Evolutionary conservation across 2,888 invertebrate species (phyloP), one percentile per base, ranked within the genome.

Genomic region (Trissolcus japonicus): DNA sequence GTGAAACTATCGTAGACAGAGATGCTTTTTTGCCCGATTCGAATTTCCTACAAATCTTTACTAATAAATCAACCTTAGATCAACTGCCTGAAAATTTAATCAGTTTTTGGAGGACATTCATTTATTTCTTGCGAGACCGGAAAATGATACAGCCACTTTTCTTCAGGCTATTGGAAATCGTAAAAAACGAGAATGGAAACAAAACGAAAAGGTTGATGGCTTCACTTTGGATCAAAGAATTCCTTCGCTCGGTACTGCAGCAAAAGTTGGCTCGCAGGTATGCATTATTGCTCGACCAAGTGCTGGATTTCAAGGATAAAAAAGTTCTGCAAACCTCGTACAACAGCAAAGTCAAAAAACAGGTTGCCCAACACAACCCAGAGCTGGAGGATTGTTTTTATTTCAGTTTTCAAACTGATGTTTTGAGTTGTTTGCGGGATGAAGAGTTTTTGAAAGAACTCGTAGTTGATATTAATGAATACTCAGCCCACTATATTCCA

Each of bases 201-300:
- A 78, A 81, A 7, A 81, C 86, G 16, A 91, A 85, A 83, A 85
- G 89, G 48, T 82, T 86, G 7, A 84, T 91, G 17, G 91, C 91
- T 78, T 90, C 92, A n/a, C 84, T 91, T 29, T 92, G 92, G 92
- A 86, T 91, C 17, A 90, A 89, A 60, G 89, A 91, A 81, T 90
- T 92, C 79, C 86, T 90, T 53, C 85, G 86, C 66, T 90, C 91
- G 56, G 75, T 86, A 25, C 82, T 88, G 54, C 91, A 90, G 84
- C 87, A 90, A 0, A 89, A 89, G 78, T 79, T 87, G 7, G 90
- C 83, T 14, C 83, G 82, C 60, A 51, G 66, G 11, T 69, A 84
- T 35, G 80, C 79, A n/a, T 80, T 82, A 25, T 41, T 57, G 17
- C 55, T 87, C 9, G 85, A 87, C 50, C 82, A 85, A 59, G 60